These are phyloP conservation scores for Lepidocyrtoides sp. DNA, from an alignment of 2,888 invertebrate species.

Conservation along the genomic window DNA sequence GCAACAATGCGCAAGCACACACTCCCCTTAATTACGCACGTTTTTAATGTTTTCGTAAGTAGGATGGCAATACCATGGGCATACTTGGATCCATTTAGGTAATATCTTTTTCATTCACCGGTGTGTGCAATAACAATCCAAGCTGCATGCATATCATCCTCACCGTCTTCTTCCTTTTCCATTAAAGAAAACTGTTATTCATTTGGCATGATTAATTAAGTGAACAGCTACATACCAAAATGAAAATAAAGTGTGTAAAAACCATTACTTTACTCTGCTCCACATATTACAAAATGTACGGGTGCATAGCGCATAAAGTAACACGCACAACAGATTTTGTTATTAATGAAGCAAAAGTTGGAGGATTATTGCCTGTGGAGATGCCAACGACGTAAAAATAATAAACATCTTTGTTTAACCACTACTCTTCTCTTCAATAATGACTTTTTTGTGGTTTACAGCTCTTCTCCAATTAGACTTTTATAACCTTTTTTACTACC, in stretches of 20 bases:
- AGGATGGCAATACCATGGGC: neutral
- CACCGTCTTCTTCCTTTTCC: constrained; percentile 35
- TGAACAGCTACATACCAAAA: neutral
- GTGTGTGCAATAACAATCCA: neutral
- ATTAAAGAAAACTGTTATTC: constrained; percentile 27
- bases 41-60: neutral
- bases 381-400: neutral
- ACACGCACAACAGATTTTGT: neutral
- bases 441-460: neutral
- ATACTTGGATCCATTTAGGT: neutral
- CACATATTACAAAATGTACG: constrained; percentile 8
- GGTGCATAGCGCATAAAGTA: neutral
- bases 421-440: neutral
- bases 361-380: neutral
- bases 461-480: constrained; percentile 33
- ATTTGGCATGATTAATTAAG: constrained; percentile 19
- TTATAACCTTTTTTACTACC: neutral
- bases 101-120: neutral
- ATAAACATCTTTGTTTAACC: neutral
- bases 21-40: constrained; percentile 48
- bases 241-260: neutral
- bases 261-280: neutral
- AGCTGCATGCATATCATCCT: constrained; percentile 9
- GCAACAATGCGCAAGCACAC: neutral
- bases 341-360: constrained; percentile 2